Conservation (phyloP, 92 coral and sea anemone species). For the Zoanthus gigantus region DNA sequence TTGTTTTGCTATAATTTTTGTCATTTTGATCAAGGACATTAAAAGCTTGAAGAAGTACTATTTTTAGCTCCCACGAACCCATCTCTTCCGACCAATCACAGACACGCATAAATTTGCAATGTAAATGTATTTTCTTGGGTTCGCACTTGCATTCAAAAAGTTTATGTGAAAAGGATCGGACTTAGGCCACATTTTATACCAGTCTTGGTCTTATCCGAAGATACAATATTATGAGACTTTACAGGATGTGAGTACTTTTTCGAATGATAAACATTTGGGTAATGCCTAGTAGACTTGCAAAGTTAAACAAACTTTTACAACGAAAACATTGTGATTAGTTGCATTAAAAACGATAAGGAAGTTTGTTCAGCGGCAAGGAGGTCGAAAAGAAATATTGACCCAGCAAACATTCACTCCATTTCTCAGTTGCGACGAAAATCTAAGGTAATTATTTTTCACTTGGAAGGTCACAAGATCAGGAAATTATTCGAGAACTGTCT, state of each 20-base stretch:
- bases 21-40: no score
- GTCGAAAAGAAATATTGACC: constrained; percentile 36
- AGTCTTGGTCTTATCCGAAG: neutral
- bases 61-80: constrained; percentile 26
- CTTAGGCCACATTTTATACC: neutral
- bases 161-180: neutral
- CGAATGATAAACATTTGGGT: neutral
- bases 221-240: neutral
- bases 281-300: neutral
- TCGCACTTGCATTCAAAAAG: neutral
- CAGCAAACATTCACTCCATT: constrained; percentile 42
- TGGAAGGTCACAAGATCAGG: constrained; percentile 32
- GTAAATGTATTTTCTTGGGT: constrained; percentile 10
- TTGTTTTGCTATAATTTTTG: no score
- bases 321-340: constrained; percentile 30
- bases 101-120: constrained; percentile 15
- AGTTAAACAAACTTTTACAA: constrained; percentile 46
- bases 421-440: constrained; percentile 45
- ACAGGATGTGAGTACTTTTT: constrained; percentile 21
- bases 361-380: constrained; percentile 27
- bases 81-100: constrained; percentile 37
- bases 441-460: constrained; percentile 22
- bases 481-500: constrained; percentile 1
- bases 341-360: constrained; percentile 17
- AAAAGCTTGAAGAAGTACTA: neutral